A percentile compares a stretch with the other conserved stretches of the same genome.
These are phyloP conservation scores for Gerris lacustris DNA, from an alignment of 2,888 invertebrate species.

Conservation along the genomic window DNA sequence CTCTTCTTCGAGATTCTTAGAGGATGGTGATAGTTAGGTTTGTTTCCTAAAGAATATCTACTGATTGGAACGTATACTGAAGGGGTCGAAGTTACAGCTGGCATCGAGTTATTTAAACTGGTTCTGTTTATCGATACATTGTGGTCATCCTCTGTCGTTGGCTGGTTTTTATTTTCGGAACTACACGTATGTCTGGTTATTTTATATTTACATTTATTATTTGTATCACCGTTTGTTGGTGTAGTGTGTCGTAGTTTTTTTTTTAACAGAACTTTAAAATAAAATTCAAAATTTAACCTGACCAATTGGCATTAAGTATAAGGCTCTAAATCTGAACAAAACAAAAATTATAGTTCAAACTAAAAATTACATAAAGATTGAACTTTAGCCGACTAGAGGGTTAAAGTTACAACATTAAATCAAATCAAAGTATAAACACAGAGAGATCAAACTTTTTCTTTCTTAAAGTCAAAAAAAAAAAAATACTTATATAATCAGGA, in stretches of 20 bases:
- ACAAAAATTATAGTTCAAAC: no score
- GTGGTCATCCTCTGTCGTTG: neutral
- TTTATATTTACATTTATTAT: neutral
- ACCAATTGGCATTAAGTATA: no score
- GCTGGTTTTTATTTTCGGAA: neutral
- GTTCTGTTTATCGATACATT: neutral
- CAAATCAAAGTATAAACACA: no score
- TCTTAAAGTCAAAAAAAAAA: no score
- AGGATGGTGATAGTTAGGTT: neutral
- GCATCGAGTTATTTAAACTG: neutral
- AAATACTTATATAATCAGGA: no score
- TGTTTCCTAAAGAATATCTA: neutral
- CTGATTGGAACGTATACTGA: neutral
- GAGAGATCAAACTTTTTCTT: no score
- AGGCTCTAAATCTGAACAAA: no score
- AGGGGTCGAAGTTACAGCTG: neutral
- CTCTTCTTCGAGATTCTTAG: neutral
- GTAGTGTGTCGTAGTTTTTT: neutral
- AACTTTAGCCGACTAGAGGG: no score
- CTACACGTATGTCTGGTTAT: neutral
- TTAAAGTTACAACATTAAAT: no score
- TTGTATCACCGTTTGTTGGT: neutral
- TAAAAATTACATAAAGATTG: no score
- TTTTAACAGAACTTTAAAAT: neutral
- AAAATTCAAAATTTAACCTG: no score